Percentiles rank a stretch among this genome's conserved stretches.
These are phyloP conservation scores for Hydractinia symbiolongicarpus DNA, from an alignment of 30 jellyfish, hydroid and myxozoan genomes.

Conservation along the genomic window DNA sequence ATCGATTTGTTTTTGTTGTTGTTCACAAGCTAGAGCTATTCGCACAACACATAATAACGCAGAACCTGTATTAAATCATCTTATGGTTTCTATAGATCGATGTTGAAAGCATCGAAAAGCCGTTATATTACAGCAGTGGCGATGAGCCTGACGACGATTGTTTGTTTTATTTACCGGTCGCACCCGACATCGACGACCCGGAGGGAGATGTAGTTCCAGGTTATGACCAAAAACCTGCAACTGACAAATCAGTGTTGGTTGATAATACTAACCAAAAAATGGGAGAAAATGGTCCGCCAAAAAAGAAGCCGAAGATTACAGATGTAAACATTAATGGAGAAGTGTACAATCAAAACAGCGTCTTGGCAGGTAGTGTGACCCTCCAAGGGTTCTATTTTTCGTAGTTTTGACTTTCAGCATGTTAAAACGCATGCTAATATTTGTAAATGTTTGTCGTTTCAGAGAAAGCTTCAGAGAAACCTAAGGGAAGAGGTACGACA, in stretches of 20 bases:
- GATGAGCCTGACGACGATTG: slow-evolving; percentile 82
- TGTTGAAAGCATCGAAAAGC: slow-evolving; percentile 76
- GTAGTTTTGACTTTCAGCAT: background rate
- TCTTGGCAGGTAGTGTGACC: slow-evolving; percentile 30
- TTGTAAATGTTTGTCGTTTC: background rate
- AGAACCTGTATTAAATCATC: no score
- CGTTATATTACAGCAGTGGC: slow-evolving; percentile 85
- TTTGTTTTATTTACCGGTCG: slow-evolving; percentile 87
- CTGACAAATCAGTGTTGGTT: background rate
- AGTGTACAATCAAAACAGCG: slow-evolving; percentile 45
- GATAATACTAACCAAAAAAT: background rate
- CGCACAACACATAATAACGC: no score
- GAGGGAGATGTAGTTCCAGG: slow-evolving; percentile 57
- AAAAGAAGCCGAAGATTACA: slow-evolving; percentile 58
- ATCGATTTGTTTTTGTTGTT: no score
- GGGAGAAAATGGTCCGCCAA: slow-evolving; percentile 25
- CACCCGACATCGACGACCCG: slow-evolving; percentile 97
- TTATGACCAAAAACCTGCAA: slow-evolving; percentile 3
- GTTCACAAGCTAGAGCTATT: no score
- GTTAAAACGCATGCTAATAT: background rate
- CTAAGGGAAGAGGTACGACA: slow-evolving; percentile 14
- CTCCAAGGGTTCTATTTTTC: background rate
- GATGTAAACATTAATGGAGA: slow-evolving; percentile 85
- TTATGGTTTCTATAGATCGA: slow-evolving; percentile 44
- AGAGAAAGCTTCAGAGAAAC: slow-evolving; percentile 26